These are phyloP conservation scores for Theristus sp. DNA, from an alignment of 2,888 invertebrate species.

Conservation along the genomic window DNA sequence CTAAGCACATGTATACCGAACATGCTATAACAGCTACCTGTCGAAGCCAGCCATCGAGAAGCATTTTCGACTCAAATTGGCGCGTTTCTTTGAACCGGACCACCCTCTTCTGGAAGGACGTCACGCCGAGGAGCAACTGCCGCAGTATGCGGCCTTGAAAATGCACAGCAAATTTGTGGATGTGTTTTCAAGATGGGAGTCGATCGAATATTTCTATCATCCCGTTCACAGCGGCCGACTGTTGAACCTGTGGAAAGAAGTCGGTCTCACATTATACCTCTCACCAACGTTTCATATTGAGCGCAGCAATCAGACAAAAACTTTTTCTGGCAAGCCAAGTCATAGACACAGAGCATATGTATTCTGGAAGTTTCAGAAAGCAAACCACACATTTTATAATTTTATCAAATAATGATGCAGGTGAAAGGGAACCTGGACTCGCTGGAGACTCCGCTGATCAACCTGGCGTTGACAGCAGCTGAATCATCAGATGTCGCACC, in stretches of 20 bases:
- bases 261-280: background rate
- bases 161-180: background rate
- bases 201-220: background rate
- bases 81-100: background rate
- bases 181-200: background rate
- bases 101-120: background rate
- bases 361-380: too few species aligned
- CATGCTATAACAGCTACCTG: constrained; percentile 1
- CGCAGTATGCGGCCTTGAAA: too few species aligned
- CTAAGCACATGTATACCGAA: too few species aligned
- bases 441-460: background rate
- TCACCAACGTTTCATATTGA: too few species aligned
- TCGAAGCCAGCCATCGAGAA: background rate
- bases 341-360: too few species aligned
- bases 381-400: too few species aligned
- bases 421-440: background rate
- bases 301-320: too few species aligned
- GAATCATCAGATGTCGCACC: background rate
- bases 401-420: background rate
- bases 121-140: background rate
- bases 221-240: background rate
- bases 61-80: background rate
- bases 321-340: too few species aligned
- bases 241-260: background rate
- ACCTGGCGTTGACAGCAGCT: background rate